Evolutionary conservation across 2,888 invertebrate species (phyloP).

Genomic region (Aricia artaxerxes): DNA sequence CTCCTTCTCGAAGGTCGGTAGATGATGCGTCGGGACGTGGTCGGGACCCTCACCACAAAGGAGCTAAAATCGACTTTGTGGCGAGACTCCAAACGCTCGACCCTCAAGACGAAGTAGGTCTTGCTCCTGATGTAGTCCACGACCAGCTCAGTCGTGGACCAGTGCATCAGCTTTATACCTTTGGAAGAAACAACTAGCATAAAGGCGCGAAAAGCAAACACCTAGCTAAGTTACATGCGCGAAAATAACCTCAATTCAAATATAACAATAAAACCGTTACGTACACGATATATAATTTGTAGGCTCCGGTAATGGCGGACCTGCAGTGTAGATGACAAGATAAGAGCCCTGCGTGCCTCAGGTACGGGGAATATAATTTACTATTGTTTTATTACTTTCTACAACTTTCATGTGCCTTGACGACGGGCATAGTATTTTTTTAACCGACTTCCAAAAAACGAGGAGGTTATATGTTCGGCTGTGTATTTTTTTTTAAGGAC

Average conservation of each 20-base stretch:
- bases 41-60: too few species aligned
- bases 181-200: neutral
- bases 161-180: neutral
- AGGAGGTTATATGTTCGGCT: too few species aligned
- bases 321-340: constrained; percentile 25
- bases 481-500: too few species aligned
- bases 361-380: constrained; percentile 11
- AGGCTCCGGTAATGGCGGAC: constrained; percentile 7
- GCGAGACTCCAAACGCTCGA: too few species aligned
- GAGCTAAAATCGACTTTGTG: too few species aligned
- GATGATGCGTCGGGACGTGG: too few species aligned
- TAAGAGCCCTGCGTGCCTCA: constrained; percentile 3
- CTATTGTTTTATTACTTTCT: constrained; percentile 9
- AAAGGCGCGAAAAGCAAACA: neutral
- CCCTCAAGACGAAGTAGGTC: too few species aligned
- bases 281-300: constrained; percentile 17
- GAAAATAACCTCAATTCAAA: neutral
- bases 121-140: too few species aligned
- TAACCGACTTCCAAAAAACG: too few species aligned
- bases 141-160: too few species aligned
- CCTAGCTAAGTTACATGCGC: neutral
- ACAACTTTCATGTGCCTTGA: neutral
- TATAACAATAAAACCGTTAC: constrained; percentile 26
- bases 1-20: too few species aligned
- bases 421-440: neutral